Evolutionary conservation across 2,888 invertebrate genomes (phyloP).

Genomic region (Ptychoptera albimana): DNA sequence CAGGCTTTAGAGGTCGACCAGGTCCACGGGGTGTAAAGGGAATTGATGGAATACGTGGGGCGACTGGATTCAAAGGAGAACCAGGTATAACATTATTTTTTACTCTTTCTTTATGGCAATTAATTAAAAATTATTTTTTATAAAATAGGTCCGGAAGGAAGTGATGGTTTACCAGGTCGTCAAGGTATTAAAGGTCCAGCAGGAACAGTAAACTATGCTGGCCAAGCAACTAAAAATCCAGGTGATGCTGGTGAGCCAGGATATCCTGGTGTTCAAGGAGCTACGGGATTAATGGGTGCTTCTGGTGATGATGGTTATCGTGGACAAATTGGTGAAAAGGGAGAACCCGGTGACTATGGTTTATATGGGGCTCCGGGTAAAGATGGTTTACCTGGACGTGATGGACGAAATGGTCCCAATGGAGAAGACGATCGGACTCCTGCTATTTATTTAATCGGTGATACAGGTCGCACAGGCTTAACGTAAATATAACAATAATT

Average conservation of each 20-base stretch:
- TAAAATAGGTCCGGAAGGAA: not conserved
- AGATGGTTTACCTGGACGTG: slow-evolving; percentile 32
- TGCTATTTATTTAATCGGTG: slow-evolving; percentile 19
- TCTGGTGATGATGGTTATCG: slow-evolving; percentile 32
- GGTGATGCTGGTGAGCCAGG: slow-evolving; percentile 28
- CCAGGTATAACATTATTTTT: slow-evolving; percentile 3
- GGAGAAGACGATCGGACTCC: slow-evolving; percentile 30
- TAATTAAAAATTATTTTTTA: not conserved
- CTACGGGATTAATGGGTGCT: slow-evolving; percentile 32
- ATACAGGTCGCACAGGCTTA: slow-evolving; percentile 20
- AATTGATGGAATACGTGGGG: slow-evolving; percentile 27
- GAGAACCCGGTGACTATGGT: slow-evolving; percentile 23
- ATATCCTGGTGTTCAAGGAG: slow-evolving; percentile 31
- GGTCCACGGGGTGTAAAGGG: slow-evolving; percentile 31
- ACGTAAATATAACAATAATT: slow-evolving; percentile 15
- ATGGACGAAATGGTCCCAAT: slow-evolving; percentile 36
- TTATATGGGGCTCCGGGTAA: slow-evolving; percentile 25
- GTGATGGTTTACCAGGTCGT: not conserved
- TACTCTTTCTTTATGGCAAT: not conserved
- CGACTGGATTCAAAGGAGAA: slow-evolving; percentile 31
- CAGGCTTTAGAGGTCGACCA: slow-evolving; percentile 22
- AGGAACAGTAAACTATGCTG: not conserved
- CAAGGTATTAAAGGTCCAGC: slow-evolving; percentile 1
- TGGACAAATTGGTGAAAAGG: slow-evolving; percentile 30
- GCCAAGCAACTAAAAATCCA: not conserved